Percentiles rank a stretch among this genome's conserved stretches.
phyloP scores from a whole-genome alignment of 2,888 invertebrate species.

The Nemoura dubitans region DNA sequence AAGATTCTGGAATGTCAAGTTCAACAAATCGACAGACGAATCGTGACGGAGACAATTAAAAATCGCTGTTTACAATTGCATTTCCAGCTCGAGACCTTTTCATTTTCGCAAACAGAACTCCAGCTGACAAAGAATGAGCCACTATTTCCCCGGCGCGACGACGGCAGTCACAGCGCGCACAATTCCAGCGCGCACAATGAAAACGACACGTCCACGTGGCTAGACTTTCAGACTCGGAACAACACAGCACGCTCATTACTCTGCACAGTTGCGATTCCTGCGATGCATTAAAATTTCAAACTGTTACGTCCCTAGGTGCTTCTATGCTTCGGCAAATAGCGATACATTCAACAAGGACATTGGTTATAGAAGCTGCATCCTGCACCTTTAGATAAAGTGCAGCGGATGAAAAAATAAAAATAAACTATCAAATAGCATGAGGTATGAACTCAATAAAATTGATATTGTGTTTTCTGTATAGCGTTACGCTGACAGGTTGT shows the following conservation, averaged over 20 bases:
- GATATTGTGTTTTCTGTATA: neutral
- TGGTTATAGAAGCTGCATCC: no score
- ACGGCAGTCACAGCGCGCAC: neutral
- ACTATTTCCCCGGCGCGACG: neutral
- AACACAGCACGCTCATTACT: neutral
- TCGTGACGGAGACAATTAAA: neutral
- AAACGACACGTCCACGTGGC: neutral
- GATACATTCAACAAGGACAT: no score
- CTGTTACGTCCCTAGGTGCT: no score
- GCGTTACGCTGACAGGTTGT: neutral
- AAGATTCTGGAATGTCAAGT: slow-evolving; percentile 7
- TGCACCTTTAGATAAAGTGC: no score
- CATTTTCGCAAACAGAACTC: neutral
- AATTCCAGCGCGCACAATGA: neutral
- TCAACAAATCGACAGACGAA: neutral
- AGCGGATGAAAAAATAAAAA: no score
- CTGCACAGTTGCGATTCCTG: neutral
- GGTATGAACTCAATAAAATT: neutral
- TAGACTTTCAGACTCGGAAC: neutral
- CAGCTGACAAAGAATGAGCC: neutral
- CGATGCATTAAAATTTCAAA: neutral
- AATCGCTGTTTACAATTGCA: neutral
- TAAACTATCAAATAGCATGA: neutral
- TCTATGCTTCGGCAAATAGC: no score
- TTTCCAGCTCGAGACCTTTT: neutral